Evolutionary conservation across 2,888 invertebrate genomes (phyloP).

Genomic region (Belgica antarctica): DNA sequence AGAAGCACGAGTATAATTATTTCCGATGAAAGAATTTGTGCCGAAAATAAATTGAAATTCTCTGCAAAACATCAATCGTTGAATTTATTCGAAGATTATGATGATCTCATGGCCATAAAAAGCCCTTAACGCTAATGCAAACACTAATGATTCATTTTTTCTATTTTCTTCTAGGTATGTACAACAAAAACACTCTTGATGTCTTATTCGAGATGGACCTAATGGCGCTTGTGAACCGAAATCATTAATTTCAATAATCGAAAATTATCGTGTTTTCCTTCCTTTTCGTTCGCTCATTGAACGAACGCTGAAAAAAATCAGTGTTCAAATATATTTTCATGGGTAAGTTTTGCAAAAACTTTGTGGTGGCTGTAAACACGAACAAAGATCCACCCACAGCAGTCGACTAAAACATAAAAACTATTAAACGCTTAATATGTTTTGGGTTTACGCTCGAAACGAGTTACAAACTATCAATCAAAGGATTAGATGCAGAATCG

Average conservation of each 20-base stretch:
- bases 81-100: conserved; percentile 1
- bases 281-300: not conserved
- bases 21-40: not conserved
- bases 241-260: conserved; percentile 43
- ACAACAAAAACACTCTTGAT: not conserved
- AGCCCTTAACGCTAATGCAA: not conserved
- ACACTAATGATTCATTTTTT: conserved; percentile 33
- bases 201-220: not conserved
- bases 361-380: too few relatives aligned
- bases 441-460: not conserved
- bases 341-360: too few relatives aligned
- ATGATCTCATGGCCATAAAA: conserved; percentile 14
- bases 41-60: not conserved
- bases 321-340: too few relatives aligned
- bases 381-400: too few relatives aligned
- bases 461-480: not conserved
- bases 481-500: not conserved
- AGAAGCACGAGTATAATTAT: too few relatives aligned
- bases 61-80: not conserved
- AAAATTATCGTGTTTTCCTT: not conserved
- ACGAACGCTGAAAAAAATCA: too few relatives aligned
- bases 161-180: conserved; percentile 37
- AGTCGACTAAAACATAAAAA: conserved; percentile 6
- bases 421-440: not conserved
- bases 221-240: conserved; percentile 30